Evolutionary conservation across 2,888 invertebrate genomes (phyloP).

Genomic region (Ypsolopha scabrella): DNA sequence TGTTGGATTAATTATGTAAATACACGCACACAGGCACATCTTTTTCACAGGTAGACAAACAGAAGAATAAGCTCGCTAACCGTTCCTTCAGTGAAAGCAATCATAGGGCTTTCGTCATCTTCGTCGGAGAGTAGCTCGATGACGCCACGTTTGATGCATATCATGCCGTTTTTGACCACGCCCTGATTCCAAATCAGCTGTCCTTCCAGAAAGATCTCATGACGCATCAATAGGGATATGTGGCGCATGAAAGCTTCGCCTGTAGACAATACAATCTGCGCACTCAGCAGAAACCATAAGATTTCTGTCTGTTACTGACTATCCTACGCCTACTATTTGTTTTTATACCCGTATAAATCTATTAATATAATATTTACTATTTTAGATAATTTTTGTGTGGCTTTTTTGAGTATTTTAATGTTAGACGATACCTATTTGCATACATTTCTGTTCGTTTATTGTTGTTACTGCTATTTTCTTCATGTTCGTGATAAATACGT

Average conservation of each 20-base stretch:
- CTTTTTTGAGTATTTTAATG: background rate
- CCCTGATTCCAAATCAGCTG: constrained; percentile 56
- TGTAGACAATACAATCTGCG: constrained; percentile 12
- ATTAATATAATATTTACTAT: constrained; percentile 13
- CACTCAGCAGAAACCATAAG: background rate
- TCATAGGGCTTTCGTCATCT: constrained; percentile 66
- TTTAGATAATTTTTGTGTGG: background rate
- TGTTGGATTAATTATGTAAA: no score
- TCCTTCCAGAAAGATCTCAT: constrained; percentile 45
- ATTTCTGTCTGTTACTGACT: background rate
- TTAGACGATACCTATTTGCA: no score
- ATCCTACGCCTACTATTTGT: background rate
- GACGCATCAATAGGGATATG: constrained; percentile 48
- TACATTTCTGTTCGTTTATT: no score
- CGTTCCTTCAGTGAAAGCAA: constrained; percentile 59
- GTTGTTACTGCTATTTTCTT: no score
- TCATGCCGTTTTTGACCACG: constrained; percentile 53
- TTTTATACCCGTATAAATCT: background rate
- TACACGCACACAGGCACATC: no score
- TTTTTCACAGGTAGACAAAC: no score
- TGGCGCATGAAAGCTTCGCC: constrained; percentile 57
- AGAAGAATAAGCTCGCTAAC: constrained; percentile 23
- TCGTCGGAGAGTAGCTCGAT: constrained; percentile 65
- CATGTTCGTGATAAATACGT: no score
- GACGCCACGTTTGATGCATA: constrained; percentile 55